Evolutionary conservation across 1,140 invertebrate species (phyloP).

Genomic region (Brachionus asplanchnoidis): DNA sequence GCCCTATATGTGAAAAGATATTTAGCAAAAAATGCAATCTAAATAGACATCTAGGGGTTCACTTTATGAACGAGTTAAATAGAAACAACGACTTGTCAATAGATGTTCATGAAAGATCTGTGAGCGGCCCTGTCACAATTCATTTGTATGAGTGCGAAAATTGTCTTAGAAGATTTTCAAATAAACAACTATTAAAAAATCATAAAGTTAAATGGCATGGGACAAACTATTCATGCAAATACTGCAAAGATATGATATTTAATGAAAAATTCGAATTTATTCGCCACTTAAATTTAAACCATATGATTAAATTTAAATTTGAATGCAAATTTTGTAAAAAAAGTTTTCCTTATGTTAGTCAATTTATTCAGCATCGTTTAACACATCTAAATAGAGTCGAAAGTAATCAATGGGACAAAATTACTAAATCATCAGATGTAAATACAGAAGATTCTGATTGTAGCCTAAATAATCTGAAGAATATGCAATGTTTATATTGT

Average conservation of each 20-base stretch:
- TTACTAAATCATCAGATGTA: neutral
- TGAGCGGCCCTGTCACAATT: neutral
- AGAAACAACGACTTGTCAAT: neutral
- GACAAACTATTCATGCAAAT: neutral
- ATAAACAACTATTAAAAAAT: neutral
- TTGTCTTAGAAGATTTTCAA: neutral
- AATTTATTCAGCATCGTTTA: constrained; percentile 1
- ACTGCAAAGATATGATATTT: neutral
- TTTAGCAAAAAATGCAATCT: neutral
- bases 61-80: neutral
- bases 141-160: neutral
- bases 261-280: neutral
- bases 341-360: neutral
- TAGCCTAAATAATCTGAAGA: neutral
- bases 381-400: neutral
- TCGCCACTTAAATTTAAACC: neutral
- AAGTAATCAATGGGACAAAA: neutral
- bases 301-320: neutral
- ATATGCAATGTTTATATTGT: neutral
- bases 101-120: too few relatives aligned
- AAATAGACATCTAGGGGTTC: neutral
- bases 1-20: neutral
- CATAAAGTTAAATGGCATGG: constrained; percentile 19
- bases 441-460: neutral
- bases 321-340: constrained; percentile 21